Percentiles rank a stretch among this genome's conserved stretches.
Evolutionary conservation across 2,888 invertebrate genomes (phyloP).

Genomic region (Prosopocoilus inquinatus): DNA sequence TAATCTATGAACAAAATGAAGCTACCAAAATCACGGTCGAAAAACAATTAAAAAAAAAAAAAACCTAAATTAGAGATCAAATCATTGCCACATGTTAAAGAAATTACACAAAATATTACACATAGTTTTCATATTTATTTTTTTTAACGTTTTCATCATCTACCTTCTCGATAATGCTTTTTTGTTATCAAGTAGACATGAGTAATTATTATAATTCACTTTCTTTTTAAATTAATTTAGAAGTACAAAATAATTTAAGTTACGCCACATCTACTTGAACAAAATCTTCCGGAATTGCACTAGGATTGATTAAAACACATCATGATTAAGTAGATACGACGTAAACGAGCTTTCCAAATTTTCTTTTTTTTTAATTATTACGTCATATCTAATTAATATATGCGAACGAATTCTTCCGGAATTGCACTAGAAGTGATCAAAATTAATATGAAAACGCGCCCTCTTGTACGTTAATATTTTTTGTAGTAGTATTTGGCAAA

Average conservation of each 20-base stretch:
- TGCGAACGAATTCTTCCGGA: not conserved
- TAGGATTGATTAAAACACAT: not conserved
- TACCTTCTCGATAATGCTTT: too few species aligned
- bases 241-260: not conserved
- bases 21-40: slow-evolving; percentile 35
- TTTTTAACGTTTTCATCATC: not conserved
- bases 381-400: too few species aligned
- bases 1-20: slow-evolving; percentile 33
- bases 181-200: slow-evolving; percentile 4
- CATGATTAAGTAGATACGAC: too few species aligned
- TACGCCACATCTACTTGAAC: too few species aligned
- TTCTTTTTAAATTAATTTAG: not conserved
- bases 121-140: slow-evolving; percentile 13
- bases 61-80: slow-evolving; percentile 46
- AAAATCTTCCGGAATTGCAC: not conserved
- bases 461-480: slow-evolving; percentile 12
- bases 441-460: slow-evolving; percentile 1
- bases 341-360: too few species aligned
- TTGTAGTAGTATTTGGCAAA: slow-evolving; percentile 27
- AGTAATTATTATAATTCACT: slow-evolving; percentile 1
- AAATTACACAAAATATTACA: slow-evolving; percentile 23
- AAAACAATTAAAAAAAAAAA: slow-evolving; percentile 17
- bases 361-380: too few species aligned
- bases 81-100: slow-evolving; percentile 47
- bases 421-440: not conserved